Base-by-base conservation (phyloP, 53 echinoderm and acorn worm genomes). In the Henricia sp. region DNA sequence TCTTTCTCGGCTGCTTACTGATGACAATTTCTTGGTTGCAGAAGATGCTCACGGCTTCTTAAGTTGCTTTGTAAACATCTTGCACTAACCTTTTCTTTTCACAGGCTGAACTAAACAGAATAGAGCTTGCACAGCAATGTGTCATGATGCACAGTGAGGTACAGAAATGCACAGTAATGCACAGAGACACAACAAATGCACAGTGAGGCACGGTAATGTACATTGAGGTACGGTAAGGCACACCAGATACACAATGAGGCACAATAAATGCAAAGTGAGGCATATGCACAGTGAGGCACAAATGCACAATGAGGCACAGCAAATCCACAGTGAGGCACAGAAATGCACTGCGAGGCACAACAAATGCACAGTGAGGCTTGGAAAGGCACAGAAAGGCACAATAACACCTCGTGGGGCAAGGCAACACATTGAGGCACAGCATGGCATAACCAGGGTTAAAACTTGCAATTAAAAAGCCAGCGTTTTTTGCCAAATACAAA, bases 21-120 rank as follows among this genome's bases (percentile, higher is more conserved):
- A n/a, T n/a, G n/a, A n/a, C n/a, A n/a, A n/a, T n/a, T n/a, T n/a
- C n/a, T n/a, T n/a, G n/a, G n/a, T n/a, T n/a, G n/a, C n/a, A n/a
- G n/a, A n/a, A n/a, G n/a, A n/a, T n/a, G n/a, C n/a, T n/a, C n/a
- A n/a, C n/a, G n/a, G n/a, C n/a, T n/a, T n/a, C n/a, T n/a, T n/a
- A n/a, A n/a, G n/a, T n/a, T n/a, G n/a, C n/a, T n/a, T n/a, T n/a
- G 52, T 14, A 52, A 66, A 1, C 17, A 37, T 38, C 24, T 14
- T 37, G 66, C 66, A 66, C 66, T n/a, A n/a, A n/a, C n/a, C n/a
- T n/a, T n/a, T 43, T 60, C 63, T 62, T 24, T 77, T 83, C 29
- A 39, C 57, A 67, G 36, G 52, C 67, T 67, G 51, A 23, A 27
- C 11, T 63, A 34, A n/a, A n/a, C n/a, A n/a, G n/a, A n/a, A n/a